Evolutionary conservation across 2,888 invertebrate genomes (phyloP).

Genomic region (Mystacides longicornis): DNA sequence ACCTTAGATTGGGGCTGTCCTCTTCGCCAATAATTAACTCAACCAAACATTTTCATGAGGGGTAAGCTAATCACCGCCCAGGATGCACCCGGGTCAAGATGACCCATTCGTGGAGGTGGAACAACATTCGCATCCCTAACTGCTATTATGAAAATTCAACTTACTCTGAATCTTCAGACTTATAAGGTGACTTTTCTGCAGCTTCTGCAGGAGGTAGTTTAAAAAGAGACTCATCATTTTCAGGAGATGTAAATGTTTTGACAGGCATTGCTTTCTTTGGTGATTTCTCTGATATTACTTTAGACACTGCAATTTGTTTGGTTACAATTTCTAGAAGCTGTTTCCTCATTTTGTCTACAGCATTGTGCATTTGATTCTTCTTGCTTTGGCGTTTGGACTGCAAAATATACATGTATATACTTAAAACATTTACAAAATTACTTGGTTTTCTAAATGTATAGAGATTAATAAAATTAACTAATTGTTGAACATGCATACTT

Average conservation of each 20-base stretch:
- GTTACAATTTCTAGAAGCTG: constrained; percentile 66
- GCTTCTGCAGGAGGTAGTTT: constrained; percentile 50
- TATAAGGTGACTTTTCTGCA: constrained; percentile 34
- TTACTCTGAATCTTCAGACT: constrained; percentile 43
- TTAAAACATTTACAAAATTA: neutral
- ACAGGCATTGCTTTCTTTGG: constrained; percentile 32
- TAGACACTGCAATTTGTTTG: constrained; percentile 71
- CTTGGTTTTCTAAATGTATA: too few species aligned
- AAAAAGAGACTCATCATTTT: constrained; percentile 55
- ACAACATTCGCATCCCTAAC: too few species aligned
- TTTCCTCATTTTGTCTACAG: constrained; percentile 66
- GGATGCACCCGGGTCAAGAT: too few species aligned
- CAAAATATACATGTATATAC: neutral
- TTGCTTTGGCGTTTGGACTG: constrained; percentile 66
- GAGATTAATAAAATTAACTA: too few species aligned
- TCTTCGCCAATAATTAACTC: too few species aligned
- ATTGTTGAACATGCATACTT: too few species aligned
- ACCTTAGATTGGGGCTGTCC: too few species aligned
- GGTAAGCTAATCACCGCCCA: too few species aligned
- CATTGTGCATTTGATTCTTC: constrained; percentile 61
- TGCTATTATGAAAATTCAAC: too few species aligned
- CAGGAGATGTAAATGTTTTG: constrained; percentile 28
- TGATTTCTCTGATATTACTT: constrained; percentile 49
- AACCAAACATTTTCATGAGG: too few species aligned
- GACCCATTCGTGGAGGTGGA: too few species aligned